Percentiles rank a stretch among this genome's conserved stretches.
These are phyloP conservation scores for Cantharis lateralis DNA, from an alignment of 2,888 invertebrate species.

Conservation along the genomic window DNA sequence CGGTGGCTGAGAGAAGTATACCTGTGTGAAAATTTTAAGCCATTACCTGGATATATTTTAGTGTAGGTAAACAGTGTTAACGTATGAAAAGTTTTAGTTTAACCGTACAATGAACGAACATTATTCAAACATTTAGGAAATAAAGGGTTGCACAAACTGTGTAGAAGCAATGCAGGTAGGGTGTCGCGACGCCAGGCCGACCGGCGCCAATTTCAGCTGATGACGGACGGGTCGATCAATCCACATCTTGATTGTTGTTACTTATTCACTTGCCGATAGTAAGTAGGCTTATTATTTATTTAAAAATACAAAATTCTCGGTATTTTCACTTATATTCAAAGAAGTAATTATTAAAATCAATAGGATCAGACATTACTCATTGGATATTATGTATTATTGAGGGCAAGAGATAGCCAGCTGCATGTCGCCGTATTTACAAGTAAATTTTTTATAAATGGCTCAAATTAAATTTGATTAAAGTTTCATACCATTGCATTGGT, in stretches of 20 bases:
- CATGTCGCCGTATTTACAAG: neutral
- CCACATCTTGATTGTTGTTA: constrained; percentile 42
- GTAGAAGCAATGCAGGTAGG: constrained; percentile 35
- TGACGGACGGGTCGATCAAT: constrained; percentile 50
- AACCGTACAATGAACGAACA: neutral
- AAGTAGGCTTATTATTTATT: neutral
- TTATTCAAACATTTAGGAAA: constrained; percentile 24
- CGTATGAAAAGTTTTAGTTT: neutral
- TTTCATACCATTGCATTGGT: neutral
- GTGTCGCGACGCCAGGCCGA: constrained; percentile 40
- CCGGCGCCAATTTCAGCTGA: constrained; percentile 48
- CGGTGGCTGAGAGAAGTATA: neutral
- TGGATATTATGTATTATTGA: neutral
- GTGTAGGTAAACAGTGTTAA: neutral
- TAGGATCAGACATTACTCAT: neutral
- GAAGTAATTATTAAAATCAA: neutral
- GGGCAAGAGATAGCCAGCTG: neutral
- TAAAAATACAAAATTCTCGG: neutral
- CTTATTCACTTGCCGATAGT: neutral
- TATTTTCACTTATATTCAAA: neutral
- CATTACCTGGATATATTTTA: neutral
- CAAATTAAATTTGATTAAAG: neutral
- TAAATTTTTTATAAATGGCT: neutral
- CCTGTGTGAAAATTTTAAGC: neutral
- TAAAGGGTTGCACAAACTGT: constrained; percentile 28